phyloP scores from a whole-genome alignment of 2,113 vertebrate genomes.

The Panurus biarmicus region DNA sequence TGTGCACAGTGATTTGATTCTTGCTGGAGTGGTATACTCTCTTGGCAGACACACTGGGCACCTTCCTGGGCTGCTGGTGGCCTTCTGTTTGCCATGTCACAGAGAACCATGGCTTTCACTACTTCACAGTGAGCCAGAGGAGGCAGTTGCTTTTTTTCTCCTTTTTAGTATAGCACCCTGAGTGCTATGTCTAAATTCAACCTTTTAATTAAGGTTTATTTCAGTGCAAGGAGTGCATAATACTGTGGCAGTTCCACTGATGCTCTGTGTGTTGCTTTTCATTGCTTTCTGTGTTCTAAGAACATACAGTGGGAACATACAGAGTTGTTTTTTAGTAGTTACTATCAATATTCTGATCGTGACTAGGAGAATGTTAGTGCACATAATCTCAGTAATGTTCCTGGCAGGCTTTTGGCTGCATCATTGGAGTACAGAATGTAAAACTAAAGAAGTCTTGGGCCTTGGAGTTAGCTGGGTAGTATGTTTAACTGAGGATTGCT shows the following conservation, averaged over 20 bases:
- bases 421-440: background rate
- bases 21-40: background rate
- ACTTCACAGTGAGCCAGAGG: background rate
- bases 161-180: background rate
- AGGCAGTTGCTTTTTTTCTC: background rate
- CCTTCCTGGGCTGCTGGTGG: background rate
- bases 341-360: background rate
- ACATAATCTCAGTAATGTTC: background rate
- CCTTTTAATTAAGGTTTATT: background rate
- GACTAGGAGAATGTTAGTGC: background rate
- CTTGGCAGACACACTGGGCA: accelerated
- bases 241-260: background rate
- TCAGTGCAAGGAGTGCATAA: background rate
- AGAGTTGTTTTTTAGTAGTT: background rate
- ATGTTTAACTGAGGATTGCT: background rate
- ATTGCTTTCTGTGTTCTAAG: background rate
- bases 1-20: background rate
- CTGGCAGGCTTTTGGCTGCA: background rate
- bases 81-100: accelerated
- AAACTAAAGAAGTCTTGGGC: background rate
- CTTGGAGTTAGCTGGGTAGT: background rate
- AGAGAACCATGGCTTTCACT: background rate
- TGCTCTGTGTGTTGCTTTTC: background rate
- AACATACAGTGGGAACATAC: background rate
- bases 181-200: background rate